Base-by-base conservation (phyloP, 2,797 vertebrate species). In the Protosalanx chinensis region DNA sequence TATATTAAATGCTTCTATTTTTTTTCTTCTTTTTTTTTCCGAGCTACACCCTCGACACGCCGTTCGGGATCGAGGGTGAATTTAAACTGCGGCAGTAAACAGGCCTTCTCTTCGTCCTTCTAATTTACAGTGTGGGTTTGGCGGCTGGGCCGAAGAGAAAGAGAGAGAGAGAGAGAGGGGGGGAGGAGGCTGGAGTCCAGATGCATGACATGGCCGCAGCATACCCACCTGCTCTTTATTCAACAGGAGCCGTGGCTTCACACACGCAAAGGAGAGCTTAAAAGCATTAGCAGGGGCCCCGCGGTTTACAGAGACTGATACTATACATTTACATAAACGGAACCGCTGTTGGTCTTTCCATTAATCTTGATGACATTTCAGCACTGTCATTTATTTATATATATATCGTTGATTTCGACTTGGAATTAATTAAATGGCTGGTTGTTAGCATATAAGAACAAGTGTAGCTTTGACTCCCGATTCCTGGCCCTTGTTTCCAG, bases 301-400 rank as follows among this genome's bases (percentile, higher is more conserved):
- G 67, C 27, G 77, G 80, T 89, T 90, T 91, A 90, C 87, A 85
- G 87, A 89, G 88, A 90, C 84, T 84, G 88, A 88, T 85, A 83
- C 84, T 86, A 81, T 75, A 88, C 27, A 91, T 93, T 92, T 93
- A 87, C 88, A 90, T 92, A 90, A 93, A 91, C 87, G 84, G 81
- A 83, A 79, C 81, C 84, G 90, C 83, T 85, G 79, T 88, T 88
- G 88, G 83, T 89, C 79, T 78, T 82, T 85, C 77, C 88, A 92
- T 92, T 93, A 90, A 92, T 92, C 89, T 90, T 84, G 81, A 77
- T 91, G 90, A 92, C 88, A 91, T 92, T 88, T 87, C 71, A 81
- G 82, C 82, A 71, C 80, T 76, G 82, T 87, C 79, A 89, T 90
- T 86, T 90, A 91, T 91, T 89, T 91, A 88, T 84, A 88, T 84